Base-by-base conservation (phyloP, 2,888 invertebrate genomes). In the Phragmatobia fuliginosa region DNA sequence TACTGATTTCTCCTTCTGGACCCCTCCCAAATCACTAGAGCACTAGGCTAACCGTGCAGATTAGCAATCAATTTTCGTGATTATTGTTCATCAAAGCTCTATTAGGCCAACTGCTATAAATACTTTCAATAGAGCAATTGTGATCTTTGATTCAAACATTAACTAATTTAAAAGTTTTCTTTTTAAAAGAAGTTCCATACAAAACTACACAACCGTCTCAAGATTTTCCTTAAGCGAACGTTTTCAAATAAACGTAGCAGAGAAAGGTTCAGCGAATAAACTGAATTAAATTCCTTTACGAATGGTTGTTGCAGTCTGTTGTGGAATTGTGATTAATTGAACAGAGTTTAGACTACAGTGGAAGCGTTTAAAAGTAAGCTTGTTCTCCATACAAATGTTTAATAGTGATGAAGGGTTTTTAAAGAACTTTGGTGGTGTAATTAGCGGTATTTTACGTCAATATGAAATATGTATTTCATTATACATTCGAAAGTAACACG, bases 231-330 rank as follows among this genome's bases (percentile, higher is more conserved):
- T 14, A 56, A 67, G 38, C n/a, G 58, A 67, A 62, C 36, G 21
- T 11, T 56, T 67, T 38, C 49, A 56, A 62, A 67, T 52, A 62
- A 62, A 45, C 41, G 61, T 21, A 41, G n/a, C 32, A 65, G 28
- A n/a, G 16, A 36, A 58, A 25, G 5, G 21, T 58, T 41, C 25
- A 58, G 31, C 56, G 56, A 31, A 36, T 25, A 45, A n/a, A 58
- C 25, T 25, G 33, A 68, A 68, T 68, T 68, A 63, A 68, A 68
- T 68, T 68, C 68, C 28, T 52, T 38, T 58, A 63, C 56, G 58
- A 58, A 18, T n/a, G 41, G 31, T 58, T 25, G 36, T 36, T 52
- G 64, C 64, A 32, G 31, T 21, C 41, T 5, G 14, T 28, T 32
- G 32, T 59, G 32, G 59, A 11, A 49, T 63, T 63, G 63, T 63